phyloP scores from a whole-genome alignment of 2,797 vertebrate species.

The Ctenochaetus hawaiiensis region DNA sequence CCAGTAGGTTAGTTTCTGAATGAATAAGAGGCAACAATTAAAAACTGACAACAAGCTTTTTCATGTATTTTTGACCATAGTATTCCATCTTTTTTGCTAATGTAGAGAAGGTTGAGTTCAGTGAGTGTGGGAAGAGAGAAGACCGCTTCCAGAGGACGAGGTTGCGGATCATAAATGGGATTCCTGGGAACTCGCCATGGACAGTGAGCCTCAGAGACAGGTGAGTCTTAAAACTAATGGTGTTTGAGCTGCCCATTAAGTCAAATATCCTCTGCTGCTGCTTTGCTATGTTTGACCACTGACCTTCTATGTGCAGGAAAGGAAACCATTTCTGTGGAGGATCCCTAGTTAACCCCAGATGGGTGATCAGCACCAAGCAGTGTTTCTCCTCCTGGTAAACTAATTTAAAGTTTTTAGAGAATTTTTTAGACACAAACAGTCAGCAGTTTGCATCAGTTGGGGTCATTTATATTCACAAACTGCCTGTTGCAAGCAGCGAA shows the following conservation, averaged over 20 bases:
- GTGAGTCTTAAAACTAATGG: constrained; percentile 75
- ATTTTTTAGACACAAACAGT: not conserved
- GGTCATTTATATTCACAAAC: constrained; percentile 2
- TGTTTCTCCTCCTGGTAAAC: constrained; percentile 97
- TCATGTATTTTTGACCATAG: not conserved
- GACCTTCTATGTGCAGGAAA: constrained; percentile 82
- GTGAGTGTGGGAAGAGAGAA: constrained; percentile 90
- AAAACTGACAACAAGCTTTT: not conserved
- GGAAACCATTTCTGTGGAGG: constrained; percentile 97
- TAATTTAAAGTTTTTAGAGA: constrained; percentile 5
- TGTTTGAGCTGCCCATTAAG: constrained; percentile 4
- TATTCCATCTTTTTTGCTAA: constrained; percentile 16
- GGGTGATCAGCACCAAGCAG: constrained; percentile 96
- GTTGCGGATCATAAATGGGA: constrained; percentile 88
- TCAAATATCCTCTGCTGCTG: constrained; percentile 17
- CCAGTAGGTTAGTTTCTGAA: constrained; percentile 79
- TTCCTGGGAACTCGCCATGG: constrained; percentile 95
- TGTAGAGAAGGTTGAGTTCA: constrained; percentile 89
- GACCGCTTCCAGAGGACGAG: constrained; percentile 66
- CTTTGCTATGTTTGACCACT: constrained; percentile 47
- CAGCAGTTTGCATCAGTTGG: not conserved
- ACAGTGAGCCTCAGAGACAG: constrained; percentile 95
- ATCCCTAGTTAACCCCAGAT: constrained; percentile 92
- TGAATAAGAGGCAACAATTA: constrained; percentile 9
- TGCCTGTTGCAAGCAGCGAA: not conserved